phyloP scores from a whole-genome alignment of 2,113 vertebrate species.

The Zeus faber region DNA sequence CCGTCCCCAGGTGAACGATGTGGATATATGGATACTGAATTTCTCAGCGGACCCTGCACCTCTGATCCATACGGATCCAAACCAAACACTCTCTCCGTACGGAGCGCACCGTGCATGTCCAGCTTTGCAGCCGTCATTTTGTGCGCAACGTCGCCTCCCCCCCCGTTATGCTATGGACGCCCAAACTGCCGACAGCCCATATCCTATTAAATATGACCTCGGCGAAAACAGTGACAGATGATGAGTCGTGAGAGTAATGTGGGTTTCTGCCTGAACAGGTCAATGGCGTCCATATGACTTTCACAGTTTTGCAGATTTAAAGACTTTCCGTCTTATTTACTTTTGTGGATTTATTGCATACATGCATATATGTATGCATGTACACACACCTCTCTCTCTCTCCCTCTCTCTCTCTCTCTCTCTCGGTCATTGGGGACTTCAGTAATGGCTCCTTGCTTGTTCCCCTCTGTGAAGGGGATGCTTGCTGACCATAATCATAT shows the following conservation, averaged over 20 bases:
- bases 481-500: slow-evolving; percentile 70
- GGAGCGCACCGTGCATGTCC: too few relatives aligned
- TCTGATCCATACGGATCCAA: too few relatives aligned
- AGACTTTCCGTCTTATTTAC: background rate
- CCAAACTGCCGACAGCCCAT: slow-evolving; percentile 35
- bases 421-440: slow-evolving; percentile 51
- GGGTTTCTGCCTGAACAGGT: too few relatives aligned
- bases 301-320: too few relatives aligned
- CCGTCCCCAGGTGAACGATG: too few relatives aligned
- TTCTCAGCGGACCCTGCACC: too few relatives aligned
- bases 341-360: background rate
- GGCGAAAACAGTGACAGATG: slow-evolving; percentile 41
- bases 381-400: slow-evolving; percentile 1
- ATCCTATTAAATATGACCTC: slow-evolving; percentile 50
- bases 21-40: too few relatives aligned
- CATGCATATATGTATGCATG: background rate
- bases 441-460: slow-evolving; percentile 53
- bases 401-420: background rate
- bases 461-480: slow-evolving; percentile 49
- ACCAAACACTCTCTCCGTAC: too few relatives aligned
- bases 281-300: too few relatives aligned
- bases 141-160: slow-evolving; percentile 12
- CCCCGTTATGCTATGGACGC: slow-evolving; percentile 24
- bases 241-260: slow-evolving; percentile 27
- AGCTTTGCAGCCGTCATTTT: slow-evolving; percentile 14